Evolutionary conservation across 2,113 vertebrate genomes (phyloP).

Genomic region (Noctilio leporinus): DNA sequence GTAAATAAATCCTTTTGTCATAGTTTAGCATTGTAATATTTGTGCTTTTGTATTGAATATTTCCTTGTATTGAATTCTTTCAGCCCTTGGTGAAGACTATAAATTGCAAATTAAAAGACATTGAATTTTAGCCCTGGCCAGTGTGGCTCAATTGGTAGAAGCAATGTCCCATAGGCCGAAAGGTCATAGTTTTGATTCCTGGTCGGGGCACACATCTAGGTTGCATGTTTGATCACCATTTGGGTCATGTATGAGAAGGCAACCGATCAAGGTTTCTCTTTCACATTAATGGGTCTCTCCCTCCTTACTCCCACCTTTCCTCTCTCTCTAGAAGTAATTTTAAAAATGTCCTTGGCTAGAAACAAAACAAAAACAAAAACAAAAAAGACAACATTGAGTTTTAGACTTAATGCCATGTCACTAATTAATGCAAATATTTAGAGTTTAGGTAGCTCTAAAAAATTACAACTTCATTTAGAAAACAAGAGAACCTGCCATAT

Average conservation of each 20-base stretch:
- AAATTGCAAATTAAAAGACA: slow-evolving; percentile 9
- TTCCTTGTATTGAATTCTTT: neutral
- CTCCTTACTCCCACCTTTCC: too few species aligned
- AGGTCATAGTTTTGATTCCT: too few species aligned
- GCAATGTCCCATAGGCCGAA: too few species aligned
- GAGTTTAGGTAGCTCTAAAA: neutral
- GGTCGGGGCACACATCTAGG: too few species aligned
- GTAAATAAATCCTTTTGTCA: neutral
- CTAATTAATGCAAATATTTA: neutral
- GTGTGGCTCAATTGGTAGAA: too few species aligned
- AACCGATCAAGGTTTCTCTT: too few species aligned
- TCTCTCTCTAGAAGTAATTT: too few species aligned
- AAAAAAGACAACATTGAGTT: neutral
- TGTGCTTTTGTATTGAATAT: neutral
- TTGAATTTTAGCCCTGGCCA: neutral
- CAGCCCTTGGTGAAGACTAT: neutral
- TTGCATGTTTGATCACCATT: too few species aligned
- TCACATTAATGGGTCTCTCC: too few species aligned
- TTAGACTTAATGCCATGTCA: neutral
- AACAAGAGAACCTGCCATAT: neutral
- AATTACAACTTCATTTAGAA: neutral
- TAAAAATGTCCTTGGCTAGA: too few species aligned
- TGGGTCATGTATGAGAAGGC: too few species aligned
- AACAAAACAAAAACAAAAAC: too few species aligned
- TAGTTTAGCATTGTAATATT: neutral